These are phyloP conservation scores for Falco berigora DNA, from an alignment of 2,797 vertebrate species.

Conservation along the genomic window DNA sequence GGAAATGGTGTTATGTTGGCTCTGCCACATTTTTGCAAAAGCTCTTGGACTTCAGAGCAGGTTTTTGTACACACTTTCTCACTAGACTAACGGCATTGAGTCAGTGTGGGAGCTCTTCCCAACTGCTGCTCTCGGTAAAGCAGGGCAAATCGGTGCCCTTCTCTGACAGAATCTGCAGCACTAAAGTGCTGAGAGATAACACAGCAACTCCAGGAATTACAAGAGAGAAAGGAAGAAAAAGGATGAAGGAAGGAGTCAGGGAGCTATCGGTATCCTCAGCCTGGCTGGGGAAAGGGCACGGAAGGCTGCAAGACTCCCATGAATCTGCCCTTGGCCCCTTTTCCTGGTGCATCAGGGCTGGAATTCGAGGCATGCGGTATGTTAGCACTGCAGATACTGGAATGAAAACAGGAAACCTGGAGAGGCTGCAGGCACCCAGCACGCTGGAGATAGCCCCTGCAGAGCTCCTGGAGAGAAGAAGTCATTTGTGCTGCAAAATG, in stretches of 20 bases:
- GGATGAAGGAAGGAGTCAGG: not conserved
- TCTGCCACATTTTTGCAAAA: not conserved
- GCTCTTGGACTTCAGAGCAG: not conserved
- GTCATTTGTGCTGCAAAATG: rapidly evolving
- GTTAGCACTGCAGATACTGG: not conserved
- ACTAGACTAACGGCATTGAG: not conserved
- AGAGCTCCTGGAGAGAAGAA: not conserved
- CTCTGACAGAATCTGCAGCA: not conserved
- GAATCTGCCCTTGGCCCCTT: not conserved
- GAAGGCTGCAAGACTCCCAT: not conserved
- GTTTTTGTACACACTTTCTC: not conserved
- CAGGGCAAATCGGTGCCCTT: not conserved
- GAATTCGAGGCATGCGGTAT: not conserved
- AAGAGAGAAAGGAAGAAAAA: not conserved
- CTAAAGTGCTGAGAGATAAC: not conserved
- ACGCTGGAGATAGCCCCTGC: not conserved
- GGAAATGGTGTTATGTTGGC: not conserved
- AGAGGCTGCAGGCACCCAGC: not conserved
- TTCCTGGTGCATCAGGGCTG: not conserved
- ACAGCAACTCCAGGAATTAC: not conserved
- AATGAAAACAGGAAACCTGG: constrained; percentile 46
- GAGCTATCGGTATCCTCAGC: not conserved
- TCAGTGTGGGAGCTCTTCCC: not conserved
- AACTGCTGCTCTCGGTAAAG: not conserved
- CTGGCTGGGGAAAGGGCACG: not conserved